Evolutionary conservation across 1,140 invertebrate species (phyloP), one percentile per base, ranked within the genome.

Genomic region (Phortica variegata): DNA sequence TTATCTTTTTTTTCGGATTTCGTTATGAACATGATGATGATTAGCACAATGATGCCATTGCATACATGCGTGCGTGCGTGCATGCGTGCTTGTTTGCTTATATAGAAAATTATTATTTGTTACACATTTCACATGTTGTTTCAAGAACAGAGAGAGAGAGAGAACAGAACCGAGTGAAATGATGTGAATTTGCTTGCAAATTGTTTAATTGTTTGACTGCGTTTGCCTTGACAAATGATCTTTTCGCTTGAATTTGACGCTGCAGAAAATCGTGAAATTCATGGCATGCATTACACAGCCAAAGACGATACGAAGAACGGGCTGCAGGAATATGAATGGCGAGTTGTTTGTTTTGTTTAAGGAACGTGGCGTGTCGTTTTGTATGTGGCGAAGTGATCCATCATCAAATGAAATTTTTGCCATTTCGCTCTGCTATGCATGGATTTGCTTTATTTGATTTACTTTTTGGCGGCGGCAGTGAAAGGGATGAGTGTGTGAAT

Each of bases 51-150:
- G n/a, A n/a, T n/a, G n/a, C n/a, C n/a, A n/a, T n/a, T n/a, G n/a
- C n/a, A n/a, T n/a, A n/a, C n/a, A n/a, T n/a, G n/a, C n/a, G 15
- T 20, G 36, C 34, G 45, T 43, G 57, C 43, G 37, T 56, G 49
- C 26, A n/a, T n/a, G n/a, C n/a, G n/a, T n/a, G n/a, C n/a, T n/a
- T n/a, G n/a, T n/a, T n/a, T n/a, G n/a, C n/a, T n/a, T n/a, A n/a
- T n/a, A n/a, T n/a, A n/a, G 32, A 36, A 49, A 56, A 62, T 68
- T 49, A 61, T 61, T 59, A 56, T 62, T 63, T 58, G 62, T 59
- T 65, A 62, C 47, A 62, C 39, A 59, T 65, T 65, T 26, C 23
- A 26, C n/a, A n/a, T n/a, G n/a, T n/a, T n/a, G n/a, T n/a, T n/a
- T n/a, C n/a, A n/a, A n/a, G n/a, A n/a, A n/a, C n/a, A n/a, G 33